Conservation (phyloP, 53 echinoderm and acorn worm species). For the Crossaster papposus region DNA sequence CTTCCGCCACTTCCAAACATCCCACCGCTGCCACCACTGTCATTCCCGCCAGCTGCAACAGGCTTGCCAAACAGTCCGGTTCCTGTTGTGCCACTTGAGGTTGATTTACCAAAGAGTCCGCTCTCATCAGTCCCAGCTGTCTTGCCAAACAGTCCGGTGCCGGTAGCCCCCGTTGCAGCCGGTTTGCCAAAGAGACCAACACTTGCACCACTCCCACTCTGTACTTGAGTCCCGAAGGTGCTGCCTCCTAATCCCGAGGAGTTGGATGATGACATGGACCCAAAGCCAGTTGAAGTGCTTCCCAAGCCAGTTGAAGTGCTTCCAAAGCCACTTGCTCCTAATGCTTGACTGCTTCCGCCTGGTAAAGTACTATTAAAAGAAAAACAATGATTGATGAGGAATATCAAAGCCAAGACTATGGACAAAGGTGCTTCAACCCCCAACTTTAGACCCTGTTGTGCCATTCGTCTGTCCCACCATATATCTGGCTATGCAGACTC, state of each 20-base stretch:
- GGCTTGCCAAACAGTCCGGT: conserved; percentile 67
- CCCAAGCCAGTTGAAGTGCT: conserved; percentile 41
- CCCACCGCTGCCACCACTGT: conserved; percentile 41
- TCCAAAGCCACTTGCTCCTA: conserved; percentile 64
- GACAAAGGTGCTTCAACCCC: no score
- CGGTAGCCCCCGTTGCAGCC: background rate
- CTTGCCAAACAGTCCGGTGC: conserved; percentile 67
- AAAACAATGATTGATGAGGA: background rate
- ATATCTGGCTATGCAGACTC: no score
- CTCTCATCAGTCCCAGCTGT: background rate
- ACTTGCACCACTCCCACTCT: background rate
- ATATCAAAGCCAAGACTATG: background rate
- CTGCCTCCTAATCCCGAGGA: conserved; percentile 17
- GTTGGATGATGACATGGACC: conserved; percentile 27
- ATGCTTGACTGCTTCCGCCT: conserved; percentile 28
- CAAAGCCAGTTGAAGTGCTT: conserved; percentile 54
- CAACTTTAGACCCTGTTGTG: no score
- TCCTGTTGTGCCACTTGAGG: background rate
- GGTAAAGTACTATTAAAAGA: conserved; percentile 2
- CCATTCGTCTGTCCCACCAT: no score
- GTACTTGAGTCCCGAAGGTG: conserved; percentile 21
- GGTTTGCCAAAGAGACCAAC: conserved; percentile 57
- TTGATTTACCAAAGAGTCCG: conserved; percentile 71
- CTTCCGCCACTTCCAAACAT: conserved; percentile 14
- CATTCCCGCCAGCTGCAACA: background rate